These are phyloP conservation scores for Telmatherina bonti DNA, from an alignment of 2,797 vertebrate genomes.

Conservation along the genomic window DNA sequence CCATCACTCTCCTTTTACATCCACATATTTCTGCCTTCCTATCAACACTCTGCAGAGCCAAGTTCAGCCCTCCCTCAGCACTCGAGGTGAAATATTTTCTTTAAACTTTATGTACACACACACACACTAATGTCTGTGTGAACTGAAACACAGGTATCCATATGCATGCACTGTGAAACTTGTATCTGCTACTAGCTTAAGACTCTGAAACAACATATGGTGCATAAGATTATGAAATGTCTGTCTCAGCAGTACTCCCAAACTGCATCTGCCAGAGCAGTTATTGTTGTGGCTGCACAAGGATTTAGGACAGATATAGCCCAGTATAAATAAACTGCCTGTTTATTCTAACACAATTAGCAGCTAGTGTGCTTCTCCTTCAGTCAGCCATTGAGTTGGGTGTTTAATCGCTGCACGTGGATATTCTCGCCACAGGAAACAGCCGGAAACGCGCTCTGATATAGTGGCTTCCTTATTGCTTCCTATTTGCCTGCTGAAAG, in stretches of 20 bases:
- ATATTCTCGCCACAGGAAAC: conserved; percentile 14
- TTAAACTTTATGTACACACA: too few relatives aligned
- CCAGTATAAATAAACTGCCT: conserved; percentile 19
- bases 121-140: too few relatives aligned
- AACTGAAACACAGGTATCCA: too few relatives aligned
- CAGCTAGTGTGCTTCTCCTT: background rate
- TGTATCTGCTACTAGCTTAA: conserved; percentile 50
- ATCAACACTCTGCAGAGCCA: conserved; percentile 40
- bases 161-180: conserved; percentile 53
- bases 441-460: conserved; percentile 67
- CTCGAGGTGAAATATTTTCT: background rate
- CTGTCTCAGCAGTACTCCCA: conserved; percentile 64
- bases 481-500: conserved; percentile 73
- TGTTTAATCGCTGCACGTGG: conserved; percentile 37
- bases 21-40: conserved; percentile 58
- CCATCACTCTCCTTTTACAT: conserved; percentile 56
- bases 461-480: conserved; percentile 78
- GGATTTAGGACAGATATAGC: conserved; percentile 61
- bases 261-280: conserved; percentile 57
- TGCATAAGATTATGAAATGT: conserved; percentile 75
- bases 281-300: conserved; percentile 65
- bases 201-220: conserved; percentile 76
- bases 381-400: conserved; percentile 3
- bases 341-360: conserved; percentile 24
- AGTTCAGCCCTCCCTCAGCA: conserved; percentile 7